These are phyloP conservation scores for Trichogramma pretiosum DNA, from an alignment of 1,140 invertebrate genomes.

Conservation along the genomic window DNA sequence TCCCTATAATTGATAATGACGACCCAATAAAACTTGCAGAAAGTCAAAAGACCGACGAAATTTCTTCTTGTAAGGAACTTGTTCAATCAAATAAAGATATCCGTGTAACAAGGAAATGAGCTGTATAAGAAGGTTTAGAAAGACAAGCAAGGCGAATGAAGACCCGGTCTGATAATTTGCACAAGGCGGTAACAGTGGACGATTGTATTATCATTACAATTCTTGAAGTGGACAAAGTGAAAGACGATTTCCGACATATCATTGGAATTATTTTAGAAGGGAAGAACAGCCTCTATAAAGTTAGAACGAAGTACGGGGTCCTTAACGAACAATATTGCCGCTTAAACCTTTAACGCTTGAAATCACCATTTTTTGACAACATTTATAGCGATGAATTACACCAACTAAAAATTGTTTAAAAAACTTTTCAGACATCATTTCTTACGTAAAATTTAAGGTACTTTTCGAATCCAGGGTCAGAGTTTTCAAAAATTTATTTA, in stretches of 20 bases:
- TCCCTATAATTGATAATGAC: no score
- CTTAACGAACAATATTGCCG: background rate
- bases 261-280: slow-evolving; percentile 2
- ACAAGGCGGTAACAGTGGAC: background rate
- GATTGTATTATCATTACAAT: background rate
- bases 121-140: background rate
- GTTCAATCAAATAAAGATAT: background rate
- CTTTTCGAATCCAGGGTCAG: no score
- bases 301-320: background rate
- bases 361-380: no score
- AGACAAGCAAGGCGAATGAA: slow-evolving; percentile 5
- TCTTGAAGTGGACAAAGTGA: background rate
- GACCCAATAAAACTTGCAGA: background rate
- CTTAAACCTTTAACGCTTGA: background rate
- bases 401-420: no score
- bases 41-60: background rate
- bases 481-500: no score
- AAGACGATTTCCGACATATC: background rate
- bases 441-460: no score
- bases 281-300: background rate
- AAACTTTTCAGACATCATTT: no score
- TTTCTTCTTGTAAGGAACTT: background rate
- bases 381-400: no score
- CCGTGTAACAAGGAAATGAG: background rate
- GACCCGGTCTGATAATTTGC: background rate